Evolutionary conservation across 2,113 vertebrate species (phyloP), one percentile per base, ranked within the genome.

Genomic region (Noturus placidus): DNA sequence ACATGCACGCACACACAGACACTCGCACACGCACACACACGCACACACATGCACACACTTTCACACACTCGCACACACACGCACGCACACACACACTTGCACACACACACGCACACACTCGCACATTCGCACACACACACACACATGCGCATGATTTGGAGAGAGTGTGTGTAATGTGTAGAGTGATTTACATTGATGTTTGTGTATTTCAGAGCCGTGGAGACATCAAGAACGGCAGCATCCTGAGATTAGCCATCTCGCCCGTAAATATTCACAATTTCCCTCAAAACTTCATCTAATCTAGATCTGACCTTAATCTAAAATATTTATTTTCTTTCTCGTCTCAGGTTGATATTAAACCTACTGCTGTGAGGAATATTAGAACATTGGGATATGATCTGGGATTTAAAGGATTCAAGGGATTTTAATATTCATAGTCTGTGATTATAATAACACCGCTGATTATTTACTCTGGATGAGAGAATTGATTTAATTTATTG

Each of bases 211-310:
- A 99, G 98, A 99, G 96, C 83, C 98, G 98, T n/a, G 94, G 95
- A 63, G 98, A 99, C 87, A 98, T 99, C 87, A 99, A 99, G 94
- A 99, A 99, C 27, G 98, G 98, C 88, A 99, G 97, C 38, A 99
- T 99, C 91, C 95, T 99, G 52, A 97, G 98, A 86, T 94, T 99
- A 94, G 98, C 98, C 42, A 94, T 99, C 87, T 99, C 98, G 70
- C 98, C 98, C 30, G 98, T 99, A 93, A 95, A 90, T 27, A 90
- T 22, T 54, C 54, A 19, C 17, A 83, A 80, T 82, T 70, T 5
- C 19, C 17, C 69, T 38, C 30, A 17, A 38, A 72, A 8, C 33
- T 33, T 69, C 1, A 14, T 69, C 25, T 33, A 15, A 69, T 69
- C 25, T 33, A 15, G 33, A 33, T 46, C 5, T 46, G 42, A 46